Conservation (phyloP, 2,797 vertebrate species). For the Cuculus canorus region DNA sequence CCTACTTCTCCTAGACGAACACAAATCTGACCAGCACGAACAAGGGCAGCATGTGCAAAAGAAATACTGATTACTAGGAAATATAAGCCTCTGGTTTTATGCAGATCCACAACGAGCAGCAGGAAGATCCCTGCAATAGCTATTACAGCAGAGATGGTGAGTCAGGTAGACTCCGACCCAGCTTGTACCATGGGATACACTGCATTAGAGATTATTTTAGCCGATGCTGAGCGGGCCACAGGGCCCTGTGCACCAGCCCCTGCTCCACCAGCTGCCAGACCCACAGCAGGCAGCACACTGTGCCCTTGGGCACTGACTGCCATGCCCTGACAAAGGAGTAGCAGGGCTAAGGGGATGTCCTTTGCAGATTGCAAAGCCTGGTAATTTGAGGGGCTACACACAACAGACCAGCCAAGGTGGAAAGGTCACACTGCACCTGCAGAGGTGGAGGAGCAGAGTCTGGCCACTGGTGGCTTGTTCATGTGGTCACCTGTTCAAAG, state of each 20-base stretch:
- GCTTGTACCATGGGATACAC: neutral
- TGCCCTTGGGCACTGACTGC: fast-evolving
- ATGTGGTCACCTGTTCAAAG: neutral
- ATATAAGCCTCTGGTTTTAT: neutral
- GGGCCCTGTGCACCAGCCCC: neutral
- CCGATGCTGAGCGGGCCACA: neutral
- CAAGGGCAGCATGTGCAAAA: neutral
- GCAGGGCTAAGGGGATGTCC: neutral
- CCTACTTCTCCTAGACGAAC: neutral
- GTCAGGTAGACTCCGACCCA: neutral
- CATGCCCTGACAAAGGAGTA: neutral
- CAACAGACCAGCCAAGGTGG: neutral
- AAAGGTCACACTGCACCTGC: fast-evolving
- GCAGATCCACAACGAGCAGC: neutral
- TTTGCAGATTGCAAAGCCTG: neutral
- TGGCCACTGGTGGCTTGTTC: neutral
- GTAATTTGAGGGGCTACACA: neutral
- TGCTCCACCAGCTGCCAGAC: neutral
- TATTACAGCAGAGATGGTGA: neutral
- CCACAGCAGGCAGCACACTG: neutral
- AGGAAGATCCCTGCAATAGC: neutral
- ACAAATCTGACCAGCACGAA: neutral
- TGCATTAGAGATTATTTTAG: neutral
- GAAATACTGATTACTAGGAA: neutral
- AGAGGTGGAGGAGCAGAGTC: neutral